Evolutionary conservation across 2,797 vertebrate genomes (phyloP).

Genomic region (Falco columbarius): DNA sequence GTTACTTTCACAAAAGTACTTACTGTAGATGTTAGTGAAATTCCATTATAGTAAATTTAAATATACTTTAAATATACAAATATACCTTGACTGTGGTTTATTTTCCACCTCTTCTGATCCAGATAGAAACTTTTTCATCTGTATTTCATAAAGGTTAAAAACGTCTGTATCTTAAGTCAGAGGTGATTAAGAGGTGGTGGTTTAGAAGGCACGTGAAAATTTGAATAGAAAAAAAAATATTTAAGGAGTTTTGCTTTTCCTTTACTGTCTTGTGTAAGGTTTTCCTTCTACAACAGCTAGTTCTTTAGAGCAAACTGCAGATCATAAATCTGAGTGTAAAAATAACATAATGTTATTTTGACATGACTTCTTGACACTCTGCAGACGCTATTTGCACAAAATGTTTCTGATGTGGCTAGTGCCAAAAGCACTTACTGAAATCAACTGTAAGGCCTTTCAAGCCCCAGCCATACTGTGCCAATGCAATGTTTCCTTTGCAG

Average conservation of each 20-base stretch:
- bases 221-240: no score
- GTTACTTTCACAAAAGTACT: background rate
- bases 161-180: background rate
- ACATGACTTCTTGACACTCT: background rate
- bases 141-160: background rate
- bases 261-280: background rate
- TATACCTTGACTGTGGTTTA: background rate
- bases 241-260: background rate
- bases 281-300: background rate
- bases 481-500: background rate
- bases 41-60: background rate
- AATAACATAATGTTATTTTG: background rate
- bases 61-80: background rate
- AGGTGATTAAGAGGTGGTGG: fast-evolving
- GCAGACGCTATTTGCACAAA: background rate
- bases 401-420: background rate
- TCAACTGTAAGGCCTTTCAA: background rate
- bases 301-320: background rate
- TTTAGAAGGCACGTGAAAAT: background rate
- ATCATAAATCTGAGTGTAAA: background rate
- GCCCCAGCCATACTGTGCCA: background rate
- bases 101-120: background rate
- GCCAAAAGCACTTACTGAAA: background rate
- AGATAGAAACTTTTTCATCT: background rate
- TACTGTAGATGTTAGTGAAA: background rate